Conservation (phyloP, 2,888 invertebrate species). For the Furcula furcula region DNA sequence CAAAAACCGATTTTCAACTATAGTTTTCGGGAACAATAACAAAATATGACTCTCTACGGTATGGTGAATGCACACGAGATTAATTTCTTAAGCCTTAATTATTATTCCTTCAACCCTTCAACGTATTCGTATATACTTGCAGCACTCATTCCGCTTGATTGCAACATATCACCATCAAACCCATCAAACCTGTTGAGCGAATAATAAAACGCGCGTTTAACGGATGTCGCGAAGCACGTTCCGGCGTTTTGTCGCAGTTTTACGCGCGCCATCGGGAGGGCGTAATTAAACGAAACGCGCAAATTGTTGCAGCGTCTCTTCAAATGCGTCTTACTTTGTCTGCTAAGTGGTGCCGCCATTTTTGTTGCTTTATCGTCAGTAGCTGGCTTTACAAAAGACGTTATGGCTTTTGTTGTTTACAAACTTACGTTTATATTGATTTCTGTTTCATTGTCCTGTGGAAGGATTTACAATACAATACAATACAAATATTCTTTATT, state of each 20-base stretch:
- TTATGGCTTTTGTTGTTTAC: neutral
- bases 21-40: too few relatives aligned
- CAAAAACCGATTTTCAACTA: too few relatives aligned
- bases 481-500: neutral
- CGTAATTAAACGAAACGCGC: conserved; percentile 30
- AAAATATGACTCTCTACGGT: too few relatives aligned
- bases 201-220: conserved; percentile 52
- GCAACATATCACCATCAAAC: conserved; percentile 26
- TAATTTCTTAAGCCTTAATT: too few relatives aligned
- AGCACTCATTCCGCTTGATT: conserved; percentile 25
- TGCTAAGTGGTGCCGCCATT: conserved; percentile 36
- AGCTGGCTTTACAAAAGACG: neutral
- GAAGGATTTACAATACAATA: neutral
- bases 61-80: too few relatives aligned
- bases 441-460: neutral
- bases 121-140: conserved; percentile 20
- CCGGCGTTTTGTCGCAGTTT: conserved; percentile 30
- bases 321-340: conserved; percentile 49
- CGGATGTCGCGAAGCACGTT: conserved; percentile 20
- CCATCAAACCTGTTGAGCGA: conserved; percentile 62
- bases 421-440: neutral
- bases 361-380: conserved; percentile 21
- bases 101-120: conserved; percentile 11
- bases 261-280: conserved; percentile 26
- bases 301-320: conserved; percentile 54